A percentile compares a stretch with the other conserved stretches of the same genome.
Evolutionary conservation across 2,888 invertebrate species (phyloP).

Genomic region (Athalia rosae): DNA sequence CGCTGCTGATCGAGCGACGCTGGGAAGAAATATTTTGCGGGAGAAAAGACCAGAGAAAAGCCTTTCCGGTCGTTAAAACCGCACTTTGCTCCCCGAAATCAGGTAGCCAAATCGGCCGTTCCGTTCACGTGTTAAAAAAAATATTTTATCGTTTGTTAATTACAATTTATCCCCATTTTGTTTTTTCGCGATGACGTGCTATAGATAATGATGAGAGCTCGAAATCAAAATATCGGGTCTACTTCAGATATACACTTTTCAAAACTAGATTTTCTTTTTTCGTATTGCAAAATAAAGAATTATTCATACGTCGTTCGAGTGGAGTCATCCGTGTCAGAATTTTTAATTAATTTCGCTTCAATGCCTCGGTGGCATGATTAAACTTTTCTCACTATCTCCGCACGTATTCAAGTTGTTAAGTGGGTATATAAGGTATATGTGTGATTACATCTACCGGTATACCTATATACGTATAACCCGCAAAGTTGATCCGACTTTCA

Average conservation of each 20-base stretch:
- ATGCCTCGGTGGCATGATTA: conserved; percentile 31
- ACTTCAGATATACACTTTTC: too few relatives aligned
- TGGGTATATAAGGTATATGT: background rate
- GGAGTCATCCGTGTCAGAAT: conserved; percentile 44
- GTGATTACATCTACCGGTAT: background rate
- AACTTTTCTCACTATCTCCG: conserved; percentile 43
- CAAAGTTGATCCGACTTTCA: conserved; percentile 21
- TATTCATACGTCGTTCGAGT: conserved; percentile 17
- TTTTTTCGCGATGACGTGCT: too few relatives aligned
- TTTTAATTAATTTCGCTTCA: conserved; percentile 48
- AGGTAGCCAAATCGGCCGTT: background rate
- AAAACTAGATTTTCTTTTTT: too few relatives aligned
- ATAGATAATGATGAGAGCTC: too few relatives aligned
- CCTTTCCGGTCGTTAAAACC: too few relatives aligned
- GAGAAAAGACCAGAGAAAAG: too few relatives aligned
- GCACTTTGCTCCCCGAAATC: too few relatives aligned
- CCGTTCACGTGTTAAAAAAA: conserved; percentile 2
- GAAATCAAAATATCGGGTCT: too few relatives aligned
- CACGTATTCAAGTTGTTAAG: conserved; percentile 11
- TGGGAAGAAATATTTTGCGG: too few relatives aligned
- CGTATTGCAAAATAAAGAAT: background rate
- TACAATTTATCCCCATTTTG: too few relatives aligned
- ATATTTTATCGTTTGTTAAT: background rate
- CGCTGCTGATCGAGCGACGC: too few relatives aligned
- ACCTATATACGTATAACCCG: conserved; percentile 11